phyloP scores from a whole-genome alignment of 1,140 invertebrate genomes.

The Pachyrhynchus sulphureomaculatus region DNA sequence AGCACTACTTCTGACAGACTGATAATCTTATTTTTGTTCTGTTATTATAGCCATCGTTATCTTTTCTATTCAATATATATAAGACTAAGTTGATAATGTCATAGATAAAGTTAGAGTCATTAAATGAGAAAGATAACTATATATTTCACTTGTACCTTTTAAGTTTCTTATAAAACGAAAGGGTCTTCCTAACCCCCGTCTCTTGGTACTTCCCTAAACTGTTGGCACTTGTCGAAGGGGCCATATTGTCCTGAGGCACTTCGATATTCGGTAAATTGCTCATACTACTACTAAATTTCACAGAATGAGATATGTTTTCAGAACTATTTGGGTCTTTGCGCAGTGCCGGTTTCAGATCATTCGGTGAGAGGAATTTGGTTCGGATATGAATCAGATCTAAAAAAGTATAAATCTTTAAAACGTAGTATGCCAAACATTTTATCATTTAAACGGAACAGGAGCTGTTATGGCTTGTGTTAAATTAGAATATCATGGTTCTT shows the following conservation, averaged over 20 bases:
- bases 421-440: no score
- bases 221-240: conserved; percentile 31
- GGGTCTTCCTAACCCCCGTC: conserved; percentile 17
- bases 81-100: no score
- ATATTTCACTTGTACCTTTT: conserved; percentile 8
- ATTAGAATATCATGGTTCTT: no score
- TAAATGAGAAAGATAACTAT: neutral
- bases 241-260: conserved; percentile 27
- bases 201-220: conserved; percentile 23
- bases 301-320: conserved; percentile 8
- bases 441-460: no score
- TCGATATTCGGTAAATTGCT: conserved; percentile 12
- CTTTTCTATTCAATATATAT: no score
- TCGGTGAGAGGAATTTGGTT: neutral
- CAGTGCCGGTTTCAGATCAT: neutral
- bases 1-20: no score
- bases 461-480: no score
- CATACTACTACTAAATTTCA: conserved; percentile 34
- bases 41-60: no score
- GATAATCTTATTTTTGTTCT: no score
- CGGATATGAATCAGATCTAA: neutral
- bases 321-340: conserved; percentile 4
- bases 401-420: neutral
- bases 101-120: neutral
- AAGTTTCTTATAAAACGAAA: conserved; percentile 25